Evolutionary conservation across 2,113 vertebrate species (phyloP), one percentile per base, ranked within the genome.

Genomic region (Holacanthus passer): DNA sequence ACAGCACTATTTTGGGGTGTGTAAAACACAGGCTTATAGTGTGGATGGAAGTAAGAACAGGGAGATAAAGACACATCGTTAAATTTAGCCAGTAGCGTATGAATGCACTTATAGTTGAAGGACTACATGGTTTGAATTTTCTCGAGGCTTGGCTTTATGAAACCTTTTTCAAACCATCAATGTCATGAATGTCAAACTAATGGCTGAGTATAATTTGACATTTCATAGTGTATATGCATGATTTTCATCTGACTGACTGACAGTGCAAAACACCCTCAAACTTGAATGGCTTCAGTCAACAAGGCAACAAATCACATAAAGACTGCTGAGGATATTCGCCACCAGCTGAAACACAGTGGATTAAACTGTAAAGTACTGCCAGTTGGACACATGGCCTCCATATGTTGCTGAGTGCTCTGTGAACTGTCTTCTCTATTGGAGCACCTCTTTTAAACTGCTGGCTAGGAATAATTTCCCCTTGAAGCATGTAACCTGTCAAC

Each of bases 381-480:
- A 48, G 32, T 55, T 12, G 24, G n/a, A 75, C 82, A 84, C 50
- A 64, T 87, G 81, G 79, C n/a, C 39, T 79, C 60, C 60, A 68
- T 56, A 59, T 82, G 50, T 60, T 55, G 17, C 31, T 41, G 16
- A 56, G 45, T 11, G 35, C 35, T 63, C 19, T 77, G 65, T 24
- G 3, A 66, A 39, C 63, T 73, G 12, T 75, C 66, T 50, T 70
- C 31, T 73, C n/a, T 39, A 16, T 29, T 55, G 11, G 22, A 47
- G 45, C 35, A 58, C 41, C 52, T 79, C 55, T 73, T 60, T 60
- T 62, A 0, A 66, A 45, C 17, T 12, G 31, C 22, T 60, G 12
- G 37, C 62, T 69, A 50, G 43, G 60, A 79, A 31, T 59, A 17
- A 84, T 87, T 84, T 87, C 71, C 53, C 68, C 66, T 73, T 19